Evolutionary conservation across 2,113 vertebrate genomes (phyloP).

Genomic region (Peromyscus californicus): DNA sequence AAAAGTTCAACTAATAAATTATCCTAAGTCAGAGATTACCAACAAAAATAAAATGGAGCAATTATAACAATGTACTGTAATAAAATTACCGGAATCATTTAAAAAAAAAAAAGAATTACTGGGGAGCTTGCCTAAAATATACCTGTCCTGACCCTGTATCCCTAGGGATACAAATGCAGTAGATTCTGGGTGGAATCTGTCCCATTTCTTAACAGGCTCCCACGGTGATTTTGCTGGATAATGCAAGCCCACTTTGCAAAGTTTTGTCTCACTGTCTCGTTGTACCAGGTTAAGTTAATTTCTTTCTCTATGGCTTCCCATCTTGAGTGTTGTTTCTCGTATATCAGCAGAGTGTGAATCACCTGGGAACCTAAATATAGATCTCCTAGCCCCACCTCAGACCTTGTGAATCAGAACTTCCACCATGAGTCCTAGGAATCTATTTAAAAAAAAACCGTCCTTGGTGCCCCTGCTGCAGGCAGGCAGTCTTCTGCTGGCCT

Average conservation of each 20-base stretch:
- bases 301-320: not conserved
- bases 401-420: slow-evolving; percentile 62
- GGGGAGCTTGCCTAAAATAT: slow-evolving; percentile 13
- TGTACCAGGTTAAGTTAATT: not conserved
- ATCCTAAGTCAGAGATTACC: not conserved
- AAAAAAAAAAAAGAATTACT: too few species aligned
- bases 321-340: not conserved
- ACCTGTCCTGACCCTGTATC: not conserved
- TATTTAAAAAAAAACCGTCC: not conserved
- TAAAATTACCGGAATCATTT: not conserved
- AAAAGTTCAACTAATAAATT: not conserved
- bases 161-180: not conserved
- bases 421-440: slow-evolving; percentile 7
- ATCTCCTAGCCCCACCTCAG: not conserved
- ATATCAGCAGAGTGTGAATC: slow-evolving; percentile 41
- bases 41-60: not conserved
- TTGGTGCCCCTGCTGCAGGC: not conserved
- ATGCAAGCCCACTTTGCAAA: not conserved
- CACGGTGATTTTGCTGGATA: not conserved
- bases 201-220: not conserved
- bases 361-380: slow-evolving; percentile 62
- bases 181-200: not conserved
- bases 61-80: not conserved
- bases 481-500: not conserved
- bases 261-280: not conserved